Percentiles rank a stretch among this genome's conserved stretches.
Conservation (phyloP, 2,113 vertebrate genomes). For the Gymnarchus niloticus region DNA sequence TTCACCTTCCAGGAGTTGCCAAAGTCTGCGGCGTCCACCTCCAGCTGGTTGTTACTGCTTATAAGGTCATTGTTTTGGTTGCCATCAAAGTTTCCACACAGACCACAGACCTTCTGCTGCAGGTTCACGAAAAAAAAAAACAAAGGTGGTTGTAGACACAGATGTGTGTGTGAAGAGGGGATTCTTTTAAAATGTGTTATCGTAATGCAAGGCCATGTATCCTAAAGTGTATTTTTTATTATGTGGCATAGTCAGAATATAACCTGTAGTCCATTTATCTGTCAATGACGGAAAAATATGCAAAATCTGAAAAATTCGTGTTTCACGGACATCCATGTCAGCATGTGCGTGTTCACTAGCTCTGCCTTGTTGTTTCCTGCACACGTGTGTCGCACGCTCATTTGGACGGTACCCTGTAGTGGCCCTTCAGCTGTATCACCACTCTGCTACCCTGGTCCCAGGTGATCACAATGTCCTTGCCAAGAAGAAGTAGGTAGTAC, state of each 20-base stretch:
- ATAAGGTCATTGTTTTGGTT: conserved; percentile 87
- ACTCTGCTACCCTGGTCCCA: conserved; percentile 80
- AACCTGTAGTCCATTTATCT: neutral
- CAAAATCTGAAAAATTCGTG: neutral
- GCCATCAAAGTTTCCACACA: conserved; percentile 94
- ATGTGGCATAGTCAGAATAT: neutral
- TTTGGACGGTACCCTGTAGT: conserved; percentile 67
- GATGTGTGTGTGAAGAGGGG: conserved; percentile 4
- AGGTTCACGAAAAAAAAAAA: conserved; percentile 22
- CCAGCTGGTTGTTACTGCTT: conserved; percentile 86
- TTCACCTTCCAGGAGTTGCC: conserved; percentile 94
- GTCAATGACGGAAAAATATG: neutral
- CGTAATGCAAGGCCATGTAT: neutral
- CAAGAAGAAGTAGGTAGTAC: conserved; percentile 76
- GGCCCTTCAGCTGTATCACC: conserved; percentile 73
- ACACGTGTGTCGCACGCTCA: neutral
- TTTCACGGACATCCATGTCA: neutral
- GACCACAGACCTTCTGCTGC: conserved; percentile 83
- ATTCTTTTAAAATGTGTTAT: neutral
- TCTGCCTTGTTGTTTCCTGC: neutral
- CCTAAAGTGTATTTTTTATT: neutral
- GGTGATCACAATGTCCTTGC: conserved; percentile 71
- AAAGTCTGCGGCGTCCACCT: conserved; percentile 79
- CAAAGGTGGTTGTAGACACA: neutral
- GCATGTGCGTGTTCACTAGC: neutral